phyloP scores from a whole-genome alignment of 2,797 vertebrate species.

The Chlorospingus semifuscus region DNA sequence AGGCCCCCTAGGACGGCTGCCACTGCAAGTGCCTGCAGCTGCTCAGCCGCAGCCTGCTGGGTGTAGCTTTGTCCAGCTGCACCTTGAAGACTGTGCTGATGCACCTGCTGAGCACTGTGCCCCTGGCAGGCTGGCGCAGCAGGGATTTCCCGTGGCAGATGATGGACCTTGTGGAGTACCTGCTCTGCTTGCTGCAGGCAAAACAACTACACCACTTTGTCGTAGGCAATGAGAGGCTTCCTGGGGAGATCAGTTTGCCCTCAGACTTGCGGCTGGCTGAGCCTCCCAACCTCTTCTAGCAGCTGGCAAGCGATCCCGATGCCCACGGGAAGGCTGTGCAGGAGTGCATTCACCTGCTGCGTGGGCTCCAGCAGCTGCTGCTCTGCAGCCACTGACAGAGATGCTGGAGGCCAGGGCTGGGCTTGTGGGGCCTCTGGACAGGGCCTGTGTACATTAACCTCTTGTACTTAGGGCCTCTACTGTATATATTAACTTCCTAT shows the following conservation, averaged over 20 bases:
- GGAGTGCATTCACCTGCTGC: not conserved
- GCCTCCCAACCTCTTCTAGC: not conserved
- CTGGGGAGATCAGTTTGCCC: not conserved
- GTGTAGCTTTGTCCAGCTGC: not conserved
- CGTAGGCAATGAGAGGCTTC: not conserved
- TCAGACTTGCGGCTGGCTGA: not conserved
- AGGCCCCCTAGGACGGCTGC: not conserved
- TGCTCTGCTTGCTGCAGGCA: not conserved
- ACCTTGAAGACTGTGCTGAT: not conserved
- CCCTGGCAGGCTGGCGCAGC: not conserved
- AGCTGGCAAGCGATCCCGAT: rapidly evolving
- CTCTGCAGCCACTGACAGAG: rapidly evolving
- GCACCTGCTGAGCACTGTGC: not conserved
- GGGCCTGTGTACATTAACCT: too few species aligned
- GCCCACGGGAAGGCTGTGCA: too few species aligned
- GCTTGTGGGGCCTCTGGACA: not conserved
- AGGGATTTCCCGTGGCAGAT: not conserved
- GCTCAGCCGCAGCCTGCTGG: not conserved
- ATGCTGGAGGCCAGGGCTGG: not conserved
- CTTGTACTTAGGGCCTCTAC: not conserved
- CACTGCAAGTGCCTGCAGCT: not conserved
- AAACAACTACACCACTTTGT: rapidly evolving
- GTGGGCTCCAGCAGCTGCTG: not conserved
- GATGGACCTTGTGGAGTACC: not conserved
- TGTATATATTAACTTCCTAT: not conserved